Evolutionary conservation across 2,888 invertebrate genomes (phyloP), one percentile per base, ranked within the genome.

Genomic region (Nymphalis polychloros): DNA sequence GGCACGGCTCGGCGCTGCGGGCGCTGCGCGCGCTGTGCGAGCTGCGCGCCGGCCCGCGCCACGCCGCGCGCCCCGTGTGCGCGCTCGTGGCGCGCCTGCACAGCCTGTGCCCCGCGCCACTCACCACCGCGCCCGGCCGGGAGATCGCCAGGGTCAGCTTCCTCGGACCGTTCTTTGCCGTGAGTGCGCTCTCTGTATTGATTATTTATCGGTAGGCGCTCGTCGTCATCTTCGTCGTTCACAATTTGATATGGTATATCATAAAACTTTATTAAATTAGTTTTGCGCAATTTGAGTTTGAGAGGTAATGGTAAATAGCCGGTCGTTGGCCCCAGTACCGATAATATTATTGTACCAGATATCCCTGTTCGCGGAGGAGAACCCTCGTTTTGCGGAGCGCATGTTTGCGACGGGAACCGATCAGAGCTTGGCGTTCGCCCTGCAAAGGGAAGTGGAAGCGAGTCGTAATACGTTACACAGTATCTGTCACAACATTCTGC

Each of bases 331-430:
- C 41, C 13, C 41, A 13, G 13, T 41, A 13, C 2, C 13, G 13
- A 41, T 41, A 41, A 10, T 13, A 41, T 41, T 41, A 41, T 27
- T 31, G 27, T 31, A 72, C 0, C 80, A 92, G 92, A 87, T 91
- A 79, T 98, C 98, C 0, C 94, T 98, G 2, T 98, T 98, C 86
- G 97, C 97, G 49, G 98, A 99, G 82, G 98, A 98, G 85, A 97
- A 97, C 84, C 97, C 96, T 0, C 95, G 96, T 75, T 95, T 98
- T n/a, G 97, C 97, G 0, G 97, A 97, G 78, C 96, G 92, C 1
- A 78, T 93, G 68, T 93, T 90, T 88, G 89, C 92, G 48, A 94
- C 94, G 1, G 94, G 94, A 70, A 88, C 93, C 0, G 95, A 96
- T 81, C 94, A 95, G 73, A 94, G 94, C 70, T 90, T 96, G 64